Base-by-base conservation (phyloP, 2,888 invertebrate species). In the Acanthosepion esculentum region DNA sequence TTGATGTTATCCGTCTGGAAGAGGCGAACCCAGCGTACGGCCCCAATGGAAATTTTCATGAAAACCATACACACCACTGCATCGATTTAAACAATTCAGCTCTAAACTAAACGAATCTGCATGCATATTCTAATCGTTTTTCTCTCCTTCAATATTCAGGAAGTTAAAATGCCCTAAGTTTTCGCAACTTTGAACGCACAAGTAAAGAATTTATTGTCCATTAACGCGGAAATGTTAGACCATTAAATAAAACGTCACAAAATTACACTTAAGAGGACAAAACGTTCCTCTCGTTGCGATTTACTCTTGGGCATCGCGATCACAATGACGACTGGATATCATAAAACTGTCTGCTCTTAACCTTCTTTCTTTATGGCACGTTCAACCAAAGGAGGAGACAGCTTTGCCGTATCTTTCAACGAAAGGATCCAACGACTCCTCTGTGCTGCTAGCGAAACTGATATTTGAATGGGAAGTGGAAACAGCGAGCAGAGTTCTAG, bases 281-380 rank as follows among this genome's bases (percentile, higher is more conserved):
- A 78, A 33, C 12, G 78, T 33, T 78, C 33, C 78, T n/a, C n/a
- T 33, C 78, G 33, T 78, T 78, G 15, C 78, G n/a, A 78, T 33
- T 78, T n/a, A 78, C 78, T 12, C 78, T 18, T 15, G 12, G 78
- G 78, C 78, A 41, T 10, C 33, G n/a, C 78, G n/a, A 78, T 78
- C 78, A 78, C 78, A 78, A 78, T 78, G 78, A 78, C n/a, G 78
- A 78, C n/a, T 78, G 78, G 78, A 78, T 78, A 33, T 78, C 78
- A 33, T 78, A 78, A 78, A 78, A n/a, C n/a, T 78, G 78, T 78
- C 78, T 78, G 78, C n/a, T 78, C 12, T 78, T 78, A 78, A 78
- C 78, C 33, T n/a, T 12, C n/a, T 23, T 78, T 33, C n/a, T 78
- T 15, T 78, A 78, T 78, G 78, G n/a, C n/a, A n/a, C n/a, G 33